A percentile compares a stretch with the other conserved stretches of the same genome.
Conservation (phyloP, 2,888 invertebrate species). For the Cheilosia urbana region DNA sequence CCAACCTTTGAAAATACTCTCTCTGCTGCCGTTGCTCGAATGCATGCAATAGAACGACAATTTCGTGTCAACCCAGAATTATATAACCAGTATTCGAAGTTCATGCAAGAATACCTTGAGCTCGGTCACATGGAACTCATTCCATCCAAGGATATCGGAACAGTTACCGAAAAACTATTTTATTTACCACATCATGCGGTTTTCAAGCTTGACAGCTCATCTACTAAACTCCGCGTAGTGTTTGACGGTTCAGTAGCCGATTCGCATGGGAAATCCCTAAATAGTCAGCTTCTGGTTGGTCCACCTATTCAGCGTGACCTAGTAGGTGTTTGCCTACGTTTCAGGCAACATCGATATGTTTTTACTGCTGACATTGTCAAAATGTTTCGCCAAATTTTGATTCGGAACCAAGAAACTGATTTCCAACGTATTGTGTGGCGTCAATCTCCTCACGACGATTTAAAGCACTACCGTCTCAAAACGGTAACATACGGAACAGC, state of each 20-base stretch:
- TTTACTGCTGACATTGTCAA: slow-evolving; percentile 45
- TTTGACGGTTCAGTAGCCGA: slow-evolving; percentile 33
- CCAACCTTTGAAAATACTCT: slow-evolving; percentile 15
- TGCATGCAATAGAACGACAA: slow-evolving; percentile 19
- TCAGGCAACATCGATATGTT: slow-evolving; percentile 39
- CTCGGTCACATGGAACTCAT: slow-evolving; percentile 12
- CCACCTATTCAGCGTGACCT: slow-evolving; percentile 37
- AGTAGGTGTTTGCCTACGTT: slow-evolving; percentile 24
- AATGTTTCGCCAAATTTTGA: slow-evolving; percentile 45
- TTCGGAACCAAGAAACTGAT: slow-evolving; percentile 6
- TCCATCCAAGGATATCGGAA: not conserved
- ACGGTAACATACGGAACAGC: slow-evolving; percentile 35
- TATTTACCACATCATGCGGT: slow-evolving; percentile 27
- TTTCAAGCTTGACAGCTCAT: not conserved
- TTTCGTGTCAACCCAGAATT: not conserved
- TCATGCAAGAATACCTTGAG: slow-evolving; percentile 25
- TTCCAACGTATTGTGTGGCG: slow-evolving; percentile 48
- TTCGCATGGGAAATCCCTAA: slow-evolving; percentile 2
- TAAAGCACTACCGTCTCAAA: slow-evolving; percentile 21
- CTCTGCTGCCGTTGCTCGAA: not conserved
- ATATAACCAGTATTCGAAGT: not conserved
- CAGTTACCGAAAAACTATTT: not conserved
- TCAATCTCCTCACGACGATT: too few relatives aligned
- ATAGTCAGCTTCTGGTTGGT: slow-evolving; percentile 19
- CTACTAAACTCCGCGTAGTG: slow-evolving; percentile 16